Base-by-base conservation (phyloP, 2,113 vertebrate species). In the Pampusana beccarii region DNA sequence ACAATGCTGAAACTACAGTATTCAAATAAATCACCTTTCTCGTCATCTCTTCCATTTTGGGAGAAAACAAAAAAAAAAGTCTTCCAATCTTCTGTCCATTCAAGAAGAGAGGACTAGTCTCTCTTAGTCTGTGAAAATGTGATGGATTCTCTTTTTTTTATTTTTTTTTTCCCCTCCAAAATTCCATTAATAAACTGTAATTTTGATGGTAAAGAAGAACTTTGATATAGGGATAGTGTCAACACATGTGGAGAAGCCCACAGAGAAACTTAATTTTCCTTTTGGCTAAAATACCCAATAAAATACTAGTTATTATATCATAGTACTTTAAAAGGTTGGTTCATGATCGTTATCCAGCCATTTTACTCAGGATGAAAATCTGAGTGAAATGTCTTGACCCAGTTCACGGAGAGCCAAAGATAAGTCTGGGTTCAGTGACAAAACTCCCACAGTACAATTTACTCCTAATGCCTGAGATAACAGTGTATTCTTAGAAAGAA, bases 1-100 rank as follows among this genome's bases (percentile, higher is more conserved):
- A 40, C 61, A 89, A 87, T 65, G 24, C 81, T 95, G 86, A 96
- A 83, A 92, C 53, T 81, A 42, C 69, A 96, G 48, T 60, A 90
- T 88, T 94, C 65, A 92, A 91, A 95, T 58, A 93, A 94, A 96
- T 74, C 38, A 69, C 20, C 46, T 90, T 23, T 10, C 60, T 82
- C 26, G 69, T 80, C 31, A 80, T 66, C 53, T 25, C 26, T 84
- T 77, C 6, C 1, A 40, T 61, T 88, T 86, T 66, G 65, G 40
- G 91, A 74, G 8, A 70, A 71, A 73, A 33, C 2, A 54, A 90
- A 72, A 65, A 8, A 36, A 94, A 95, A 95, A 40, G 10, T 67
- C 86, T 87, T 92, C 77, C 90, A 90, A 90, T 87, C 3, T 74
- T 88, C 38, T 89, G 19, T 78, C 58, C 94, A 31, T 92, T 94